A percentile compares a stretch with the other conserved stretches of the same genome.
Conservation (phyloP, 1,140 invertebrate species). For the Drosophila pseudoananassae region DNA sequence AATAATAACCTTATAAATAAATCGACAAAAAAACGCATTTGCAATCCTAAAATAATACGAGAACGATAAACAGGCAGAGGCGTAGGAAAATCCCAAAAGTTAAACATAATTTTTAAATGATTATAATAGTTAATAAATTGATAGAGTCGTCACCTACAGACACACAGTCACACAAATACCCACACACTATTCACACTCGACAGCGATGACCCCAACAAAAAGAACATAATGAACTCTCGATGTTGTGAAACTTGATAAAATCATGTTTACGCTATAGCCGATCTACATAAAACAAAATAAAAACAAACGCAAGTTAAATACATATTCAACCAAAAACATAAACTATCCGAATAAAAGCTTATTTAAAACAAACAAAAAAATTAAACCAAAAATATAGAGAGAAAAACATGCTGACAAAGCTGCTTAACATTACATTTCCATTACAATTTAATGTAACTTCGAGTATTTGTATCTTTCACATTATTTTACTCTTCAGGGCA, state of each 20-base stretch:
- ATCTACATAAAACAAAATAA: constrained; percentile 60
- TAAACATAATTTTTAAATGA: constrained; percentile 81
- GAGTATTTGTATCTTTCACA: constrained; percentile 16
- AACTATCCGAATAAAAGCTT: constrained; percentile 21
- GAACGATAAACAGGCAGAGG: constrained; percentile 27
- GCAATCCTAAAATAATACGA: constrained; percentile 65
- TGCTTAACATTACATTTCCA: constrained; percentile 21
- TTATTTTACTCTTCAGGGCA: constrained; percentile 25
- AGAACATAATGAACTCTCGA: constrained; percentile 83
- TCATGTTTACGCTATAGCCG: constrained; percentile 79
- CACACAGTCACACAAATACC: constrained; percentile 22
- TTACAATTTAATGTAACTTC: constrained; percentile 10
- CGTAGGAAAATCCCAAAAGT: constrained; percentile 74
- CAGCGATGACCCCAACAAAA: constrained; percentile 69
- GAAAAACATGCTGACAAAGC: constrained; percentile 33
- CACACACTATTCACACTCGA: constrained; percentile 39
- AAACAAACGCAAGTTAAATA: constrained; percentile 45
- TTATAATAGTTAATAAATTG: constrained; percentile 72
- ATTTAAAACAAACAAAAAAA: constrained; percentile 20
- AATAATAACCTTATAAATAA: constrained; percentile 51
- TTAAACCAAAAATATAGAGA: constrained; percentile 15
- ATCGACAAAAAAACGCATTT: constrained; percentile 63
- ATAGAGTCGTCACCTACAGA: constrained; percentile 49
- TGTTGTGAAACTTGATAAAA: constrained; percentile 84
- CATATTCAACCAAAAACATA: constrained; percentile 53